Percentiles rank a stretch among this genome's conserved stretches.
Evolutionary conservation across 2,797 vertebrate genomes (phyloP).

Genomic region (Cyclopterus lumpus): DNA sequence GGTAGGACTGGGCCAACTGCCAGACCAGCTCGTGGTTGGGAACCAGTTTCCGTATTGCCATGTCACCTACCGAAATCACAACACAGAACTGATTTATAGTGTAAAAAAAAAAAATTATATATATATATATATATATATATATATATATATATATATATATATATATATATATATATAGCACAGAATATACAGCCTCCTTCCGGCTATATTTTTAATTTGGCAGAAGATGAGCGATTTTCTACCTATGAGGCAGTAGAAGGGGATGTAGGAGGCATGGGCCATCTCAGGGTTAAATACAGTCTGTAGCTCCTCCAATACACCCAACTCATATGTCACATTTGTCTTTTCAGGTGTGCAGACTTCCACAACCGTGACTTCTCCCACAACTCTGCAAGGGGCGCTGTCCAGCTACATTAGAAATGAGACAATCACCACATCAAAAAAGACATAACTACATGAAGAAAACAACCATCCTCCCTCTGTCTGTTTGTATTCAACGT

Average conservation of each 20-base stretch:
- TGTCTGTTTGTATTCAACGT: constrained; percentile 4
- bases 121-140: no score
- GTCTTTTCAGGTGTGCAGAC: constrained; percentile 81
- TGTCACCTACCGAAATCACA: constrained; percentile 84
- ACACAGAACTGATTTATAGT: neutral
- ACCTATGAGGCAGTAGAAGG: constrained; percentile 97
- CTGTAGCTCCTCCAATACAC: constrained; percentile 90
- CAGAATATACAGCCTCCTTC: neutral
- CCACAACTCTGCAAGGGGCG: constrained; percentile 78
- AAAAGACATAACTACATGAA: constrained; percentile 17
- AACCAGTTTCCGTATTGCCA: constrained; percentile 87
- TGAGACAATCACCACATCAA: constrained; percentile 7
- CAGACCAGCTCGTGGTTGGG: constrained; percentile 92
- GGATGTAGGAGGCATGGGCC: constrained; percentile 95
- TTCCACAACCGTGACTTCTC: constrained; percentile 86
- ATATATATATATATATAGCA: no score
- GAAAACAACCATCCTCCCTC: constrained; percentile 3
- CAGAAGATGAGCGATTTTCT: constrained; percentile 31
- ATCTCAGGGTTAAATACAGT: constrained; percentile 95
- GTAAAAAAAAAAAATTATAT: no score
- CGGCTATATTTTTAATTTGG: neutral
- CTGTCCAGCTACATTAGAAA: constrained; percentile 73
- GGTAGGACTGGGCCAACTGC: constrained; percentile 89
- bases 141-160: no score
- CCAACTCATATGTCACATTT: constrained; percentile 84